Conservation (phyloP, 35 echinoderm and acorn worm species). For the Anneissia japonica region DNA sequence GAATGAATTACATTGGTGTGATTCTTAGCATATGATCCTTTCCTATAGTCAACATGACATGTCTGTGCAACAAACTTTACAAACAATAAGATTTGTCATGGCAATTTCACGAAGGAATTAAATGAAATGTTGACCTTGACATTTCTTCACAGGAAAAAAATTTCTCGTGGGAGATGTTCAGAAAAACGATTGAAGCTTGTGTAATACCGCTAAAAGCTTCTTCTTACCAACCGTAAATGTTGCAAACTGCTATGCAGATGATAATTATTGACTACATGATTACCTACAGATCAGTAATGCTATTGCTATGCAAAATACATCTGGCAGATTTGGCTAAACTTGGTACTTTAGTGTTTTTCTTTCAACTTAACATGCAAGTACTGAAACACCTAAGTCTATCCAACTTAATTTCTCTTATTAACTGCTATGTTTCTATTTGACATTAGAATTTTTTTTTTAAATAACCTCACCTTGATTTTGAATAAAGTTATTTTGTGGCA, state of each 20-base stretch:
- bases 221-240: background rate
- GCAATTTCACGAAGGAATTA: background rate
- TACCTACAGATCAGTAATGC: too few species aligned
- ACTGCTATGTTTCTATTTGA: too few species aligned
- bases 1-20: background rate
- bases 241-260: too few species aligned
- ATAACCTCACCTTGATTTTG: background rate
- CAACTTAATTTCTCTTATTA: too few species aligned
- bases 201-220: background rate
- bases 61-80: background rate
- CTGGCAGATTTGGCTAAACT: too few species aligned
- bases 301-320: too few species aligned
- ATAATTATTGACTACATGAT: too few species aligned
- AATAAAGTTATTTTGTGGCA: slow-evolving; percentile 2
- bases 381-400: too few species aligned
- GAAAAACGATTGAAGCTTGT: background rate
- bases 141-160: background rate
- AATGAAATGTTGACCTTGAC: background rate
- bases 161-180: background rate
- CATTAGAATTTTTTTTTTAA: too few species aligned
- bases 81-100: background rate
- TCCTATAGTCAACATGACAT: background rate
- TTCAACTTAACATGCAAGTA: too few species aligned
- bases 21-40: too few species aligned
- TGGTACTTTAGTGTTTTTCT: too few species aligned